Base-by-base conservation (phyloP, 2,888 invertebrate species). In the Orthosia gracilis region DNA sequence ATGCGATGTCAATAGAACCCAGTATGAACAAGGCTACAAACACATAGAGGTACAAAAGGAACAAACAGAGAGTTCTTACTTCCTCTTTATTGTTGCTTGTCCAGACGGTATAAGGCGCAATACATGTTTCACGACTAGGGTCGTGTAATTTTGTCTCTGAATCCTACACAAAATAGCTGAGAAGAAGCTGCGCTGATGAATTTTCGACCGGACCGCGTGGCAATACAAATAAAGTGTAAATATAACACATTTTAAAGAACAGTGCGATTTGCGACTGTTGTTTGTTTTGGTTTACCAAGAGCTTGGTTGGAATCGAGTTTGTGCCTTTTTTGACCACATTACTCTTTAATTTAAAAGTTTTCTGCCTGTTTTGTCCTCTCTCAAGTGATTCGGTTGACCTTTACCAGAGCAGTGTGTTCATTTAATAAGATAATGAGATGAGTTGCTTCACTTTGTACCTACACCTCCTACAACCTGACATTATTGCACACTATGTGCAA, bases 401-500 rank as follows among this genome's bases (percentile, higher is more conserved):
- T 2, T n/a, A 40, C 40, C 40, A n/a, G n/a, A 45, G 21, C 0
- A n/a, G 21, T 45, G n/a, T 11, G 17, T 23, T 21, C 4, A 21
- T 47, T 23, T 47, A 11, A 12, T 26, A 26, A 26, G 17, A 21
- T 45, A 61, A 45, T 45, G 21, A 17, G 23, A 12, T 5, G 5
- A 23, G 23, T 76, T 73, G 15, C 40, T 59, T 72, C 40, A 73
- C 52, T 17, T 18, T 40, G 52, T 80, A 12, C 31, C 31, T 58
- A 58, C 54, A 59, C 2, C 31, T 21, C 57, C 18, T 3, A 45
- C 13, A 26, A 5, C 13, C 18, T 21, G 13, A 55, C 31, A 40
- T 52, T 65, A 45, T 47, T 66, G 40, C 65, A 58, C 31, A 66
- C 62, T 18, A 15, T 75, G 40, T 81, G 76, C 77, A 75, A 66